Evolutionary conservation across 1,140 invertebrate genomes (phyloP).

Genomic region (Drosophila sp.): DNA sequence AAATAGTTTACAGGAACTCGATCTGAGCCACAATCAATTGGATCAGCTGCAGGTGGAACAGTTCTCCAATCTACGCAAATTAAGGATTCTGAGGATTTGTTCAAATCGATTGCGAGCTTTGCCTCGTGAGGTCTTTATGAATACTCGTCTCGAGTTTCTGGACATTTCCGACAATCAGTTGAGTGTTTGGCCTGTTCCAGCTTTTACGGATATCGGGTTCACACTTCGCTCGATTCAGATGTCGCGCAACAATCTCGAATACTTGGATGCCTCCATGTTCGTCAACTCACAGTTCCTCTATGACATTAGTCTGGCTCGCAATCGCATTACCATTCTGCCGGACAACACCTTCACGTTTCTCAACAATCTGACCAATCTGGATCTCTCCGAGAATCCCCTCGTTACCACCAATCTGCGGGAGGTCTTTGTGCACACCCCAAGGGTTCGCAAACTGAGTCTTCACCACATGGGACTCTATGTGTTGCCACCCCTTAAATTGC

Average conservation of each 20-base stretch:
- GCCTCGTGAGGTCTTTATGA: slow-evolving; percentile 92
- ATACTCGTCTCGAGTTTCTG: slow-evolving; percentile 91
- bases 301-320: slow-evolving; percentile 91
- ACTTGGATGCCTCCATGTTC: slow-evolving; percentile 94
- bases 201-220: slow-evolving; percentile 90
- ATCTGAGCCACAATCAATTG: slow-evolving; percentile 91
- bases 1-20: slow-evolving; percentile 90
- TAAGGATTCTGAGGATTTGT: slow-evolving; percentile 91
- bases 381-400: slow-evolving; percentile 92
- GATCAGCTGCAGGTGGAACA: slow-evolving; percentile 91
- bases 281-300: slow-evolving; percentile 91
- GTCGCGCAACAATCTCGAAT: slow-evolving; percentile 92
- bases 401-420: slow-evolving; percentile 94
- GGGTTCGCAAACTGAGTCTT: slow-evolving; percentile 90
- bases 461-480: slow-evolving; percentile 90
- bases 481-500: slow-evolving; percentile 91
- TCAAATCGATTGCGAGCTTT: slow-evolving; percentile 91
- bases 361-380: slow-evolving; percentile 90
- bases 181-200: slow-evolving; percentile 89
- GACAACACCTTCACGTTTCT: slow-evolving; percentile 95
- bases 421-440: slow-evolving; percentile 94
- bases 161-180: slow-evolving; percentile 93
- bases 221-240: slow-evolving; percentile 91
- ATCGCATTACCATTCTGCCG: slow-evolving; percentile 92
- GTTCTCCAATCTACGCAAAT: slow-evolving; percentile 91